Conservation (phyloP, 2,113 vertebrate species). For the Sinocyclocheilus maitianheensis region DNA sequence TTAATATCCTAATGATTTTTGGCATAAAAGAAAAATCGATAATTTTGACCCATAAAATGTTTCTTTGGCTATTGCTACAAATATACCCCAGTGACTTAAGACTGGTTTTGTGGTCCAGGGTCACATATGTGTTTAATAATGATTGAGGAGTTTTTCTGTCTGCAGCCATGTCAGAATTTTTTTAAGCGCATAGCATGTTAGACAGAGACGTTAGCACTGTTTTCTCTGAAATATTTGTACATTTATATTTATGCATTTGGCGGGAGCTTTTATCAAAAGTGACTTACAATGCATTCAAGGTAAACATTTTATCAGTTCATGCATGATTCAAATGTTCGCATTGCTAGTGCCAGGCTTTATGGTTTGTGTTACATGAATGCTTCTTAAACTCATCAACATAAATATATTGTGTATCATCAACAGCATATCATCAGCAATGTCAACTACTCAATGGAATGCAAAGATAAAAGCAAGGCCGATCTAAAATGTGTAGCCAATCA, state of each 20-base stretch:
- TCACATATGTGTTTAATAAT: slow-evolving; percentile 4
- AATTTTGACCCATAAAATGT: too few relatives aligned
- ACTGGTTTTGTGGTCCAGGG: too few relatives aligned
- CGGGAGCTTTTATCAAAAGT: not conserved
- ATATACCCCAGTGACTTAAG: too few relatives aligned
- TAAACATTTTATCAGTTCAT: not conserved
- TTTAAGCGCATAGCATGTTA: not conserved
- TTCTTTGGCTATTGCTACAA: too few relatives aligned
- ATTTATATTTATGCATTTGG: not conserved
- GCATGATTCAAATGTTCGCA: not conserved
- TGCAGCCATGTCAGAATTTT: slow-evolving; percentile 15
- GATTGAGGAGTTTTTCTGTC: slow-evolving; percentile 1
- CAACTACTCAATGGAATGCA: not conserved
- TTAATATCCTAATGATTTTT: too few relatives aligned
- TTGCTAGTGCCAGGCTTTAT: not conserved
- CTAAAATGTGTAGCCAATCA: not conserved
- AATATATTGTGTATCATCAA: not conserved
- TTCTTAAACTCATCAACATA: not conserved
- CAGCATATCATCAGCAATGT: not conserved
- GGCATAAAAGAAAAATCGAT: too few relatives aligned
- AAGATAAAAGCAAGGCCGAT: not conserved
- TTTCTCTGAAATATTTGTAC: slow-evolving; percentile 2
- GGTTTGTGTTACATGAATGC: not conserved
- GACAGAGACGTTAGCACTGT: not conserved
- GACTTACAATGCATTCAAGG: slow-evolving; percentile 4